Conservation (phyloP, 2,797 vertebrate genomes). For the Pampus argenteus region DNA sequence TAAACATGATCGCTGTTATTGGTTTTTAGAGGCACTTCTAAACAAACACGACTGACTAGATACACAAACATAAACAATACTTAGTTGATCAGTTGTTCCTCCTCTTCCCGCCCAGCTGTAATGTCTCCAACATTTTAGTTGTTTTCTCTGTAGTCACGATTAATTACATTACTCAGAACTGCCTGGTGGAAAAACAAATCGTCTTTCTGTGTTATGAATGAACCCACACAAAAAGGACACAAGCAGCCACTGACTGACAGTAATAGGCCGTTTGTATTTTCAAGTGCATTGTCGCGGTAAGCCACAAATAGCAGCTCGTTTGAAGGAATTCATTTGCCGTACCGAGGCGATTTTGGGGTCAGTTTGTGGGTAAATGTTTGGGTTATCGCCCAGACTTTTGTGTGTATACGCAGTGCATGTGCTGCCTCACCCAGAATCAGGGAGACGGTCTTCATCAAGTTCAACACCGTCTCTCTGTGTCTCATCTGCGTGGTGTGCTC, state of each 20-base stretch:
- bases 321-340: not conserved
- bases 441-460: constrained; percentile 94
- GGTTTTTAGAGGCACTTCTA: too few relatives aligned
- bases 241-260: not conserved
- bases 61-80: too few relatives aligned
- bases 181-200: not conserved
- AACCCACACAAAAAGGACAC: not conserved
- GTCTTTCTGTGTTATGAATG: not conserved
- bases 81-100: not conserved
- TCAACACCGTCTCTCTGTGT: constrained; percentile 90
- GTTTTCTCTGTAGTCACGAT: not conserved
- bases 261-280: not conserved
- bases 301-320: too few relatives aligned
- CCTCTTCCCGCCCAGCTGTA: too few relatives aligned
- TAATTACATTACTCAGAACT: not conserved
- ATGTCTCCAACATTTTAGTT: not conserved
- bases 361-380: not conserved
- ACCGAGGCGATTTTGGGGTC: not conserved
- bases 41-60: too few relatives aligned
- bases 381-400: not conserved
- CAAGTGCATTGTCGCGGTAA: too few relatives aligned
- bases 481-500: constrained; percentile 89
- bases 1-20: too few relatives aligned
- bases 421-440: constrained; percentile 91
- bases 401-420: constrained; percentile 10